Evolutionary conservation across 2,113 vertebrate genomes (phyloP).

Genomic region (Dicerorhinus sumatrensis): DNA sequence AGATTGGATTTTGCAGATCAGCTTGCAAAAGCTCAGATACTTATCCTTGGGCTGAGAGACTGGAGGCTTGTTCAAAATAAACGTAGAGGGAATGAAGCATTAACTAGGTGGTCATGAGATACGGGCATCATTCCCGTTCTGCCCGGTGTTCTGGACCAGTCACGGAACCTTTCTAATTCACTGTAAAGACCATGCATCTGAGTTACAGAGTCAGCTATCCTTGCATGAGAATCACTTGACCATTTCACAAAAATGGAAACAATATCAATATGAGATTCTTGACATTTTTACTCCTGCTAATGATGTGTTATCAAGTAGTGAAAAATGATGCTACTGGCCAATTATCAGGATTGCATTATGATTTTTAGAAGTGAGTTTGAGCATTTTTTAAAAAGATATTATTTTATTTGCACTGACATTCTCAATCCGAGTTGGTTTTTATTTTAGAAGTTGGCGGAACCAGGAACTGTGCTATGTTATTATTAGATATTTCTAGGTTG

Average conservation of each 20-base stretch:
- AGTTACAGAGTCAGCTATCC: neutral
- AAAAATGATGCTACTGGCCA: neutral
- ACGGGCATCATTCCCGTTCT: neutral
- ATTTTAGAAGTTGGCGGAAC: constrained; percentile 60
- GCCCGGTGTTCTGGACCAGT: neutral
- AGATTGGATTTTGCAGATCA: neutral
- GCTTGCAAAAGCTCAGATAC: neutral
- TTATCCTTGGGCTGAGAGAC: neutral
- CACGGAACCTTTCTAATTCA: neutral
- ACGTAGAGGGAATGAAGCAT: neutral
- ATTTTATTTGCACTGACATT: constrained; percentile 17
- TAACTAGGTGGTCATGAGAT: neutral
- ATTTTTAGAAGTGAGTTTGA: constrained; percentile 26
- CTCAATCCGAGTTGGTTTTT: constrained; percentile 48
- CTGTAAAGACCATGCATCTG: neutral
- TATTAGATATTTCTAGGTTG: constrained; percentile 58
- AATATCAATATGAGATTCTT: neutral
- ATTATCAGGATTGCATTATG: neutral
- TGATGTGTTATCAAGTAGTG: neutral
- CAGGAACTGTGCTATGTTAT: constrained; percentile 16
- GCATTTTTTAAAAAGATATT: neutral
- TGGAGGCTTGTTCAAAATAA: neutral
- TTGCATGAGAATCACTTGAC: constrained; percentile 1
- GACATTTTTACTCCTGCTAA: constrained; percentile 48
- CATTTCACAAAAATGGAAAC: constrained; percentile 1